These are phyloP conservation scores for Meriones unguiculatus DNA, from an alignment of 2,113 vertebrate species.

Conservation along the genomic window DNA sequence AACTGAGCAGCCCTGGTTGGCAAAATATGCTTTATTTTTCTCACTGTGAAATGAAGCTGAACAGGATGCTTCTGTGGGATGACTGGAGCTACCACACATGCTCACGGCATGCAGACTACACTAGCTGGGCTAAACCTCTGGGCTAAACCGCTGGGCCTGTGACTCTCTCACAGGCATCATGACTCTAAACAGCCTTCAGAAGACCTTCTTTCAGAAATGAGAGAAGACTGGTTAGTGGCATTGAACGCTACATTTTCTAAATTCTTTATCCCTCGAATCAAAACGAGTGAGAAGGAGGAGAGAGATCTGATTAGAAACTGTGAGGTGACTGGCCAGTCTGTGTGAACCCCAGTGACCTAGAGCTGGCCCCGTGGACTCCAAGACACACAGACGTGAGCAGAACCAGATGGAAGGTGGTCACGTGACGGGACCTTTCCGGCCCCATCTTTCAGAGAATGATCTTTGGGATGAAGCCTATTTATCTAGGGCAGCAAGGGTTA, in stretches of 20 bases:
- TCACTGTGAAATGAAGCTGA: neutral
- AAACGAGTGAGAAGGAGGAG: conserved; percentile 34
- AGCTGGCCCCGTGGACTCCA: neutral
- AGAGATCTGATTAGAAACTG: neutral
- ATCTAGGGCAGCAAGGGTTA: conserved; percentile 84
- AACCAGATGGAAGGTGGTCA: neutral
- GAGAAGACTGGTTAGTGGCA: neutral
- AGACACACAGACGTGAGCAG: neutral
- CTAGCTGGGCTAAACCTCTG: fast-evolving
- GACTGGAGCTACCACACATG: fast-evolving
- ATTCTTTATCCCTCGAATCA: conserved; percentile 74
- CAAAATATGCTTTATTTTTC: neutral
- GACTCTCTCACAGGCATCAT: neutral
- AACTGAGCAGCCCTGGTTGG: neutral
- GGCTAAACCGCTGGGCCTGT: fast-evolving
- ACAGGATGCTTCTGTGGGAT: neutral
- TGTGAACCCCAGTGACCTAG: neutral
- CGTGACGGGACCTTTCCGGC: fast-evolving
- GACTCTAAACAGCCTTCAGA: neutral
- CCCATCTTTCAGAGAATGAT: neutral
- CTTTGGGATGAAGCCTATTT: conserved; percentile 54
- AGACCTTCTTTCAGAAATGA: neutral
- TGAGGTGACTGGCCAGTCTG: neutral
- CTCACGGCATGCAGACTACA: fast-evolving
- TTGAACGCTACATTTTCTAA: conserved; percentile 76